phyloP scores from a whole-genome alignment of 2,113 vertebrate genomes.

The Oophaga pumilio region DNA sequence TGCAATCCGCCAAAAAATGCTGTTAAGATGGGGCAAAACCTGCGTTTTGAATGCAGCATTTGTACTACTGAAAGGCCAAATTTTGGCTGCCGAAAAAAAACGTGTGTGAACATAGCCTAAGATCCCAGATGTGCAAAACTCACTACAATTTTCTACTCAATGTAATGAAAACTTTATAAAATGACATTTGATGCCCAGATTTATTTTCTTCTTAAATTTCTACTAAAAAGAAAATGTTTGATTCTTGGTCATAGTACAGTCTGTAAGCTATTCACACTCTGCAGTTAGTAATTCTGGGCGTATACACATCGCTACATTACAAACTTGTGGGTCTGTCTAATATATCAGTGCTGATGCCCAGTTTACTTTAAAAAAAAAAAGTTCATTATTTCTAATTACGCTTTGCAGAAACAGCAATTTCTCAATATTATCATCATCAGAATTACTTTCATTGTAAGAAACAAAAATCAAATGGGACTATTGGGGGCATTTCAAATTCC shows the following conservation, averaged over 20 bases:
- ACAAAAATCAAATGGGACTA: neutral
- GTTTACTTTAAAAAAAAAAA: neutral
- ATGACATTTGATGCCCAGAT: no score
- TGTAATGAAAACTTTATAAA: no score
- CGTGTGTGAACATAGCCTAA: no score
- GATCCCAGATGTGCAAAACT: no score
- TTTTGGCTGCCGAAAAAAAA: no score
- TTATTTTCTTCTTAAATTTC: no score
- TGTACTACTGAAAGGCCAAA: no score
- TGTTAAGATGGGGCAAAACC: no score
- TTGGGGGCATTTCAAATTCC: neutral
- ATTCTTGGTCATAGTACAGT: neutral
- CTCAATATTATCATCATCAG: neutral
- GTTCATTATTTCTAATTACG: neutral
- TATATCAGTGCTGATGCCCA: neutral
- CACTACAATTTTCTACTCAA: no score
- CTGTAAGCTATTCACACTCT: neutral
- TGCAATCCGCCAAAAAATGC: no score
- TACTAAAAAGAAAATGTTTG: neutral
- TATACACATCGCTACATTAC: neutral
- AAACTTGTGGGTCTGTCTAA: neutral
- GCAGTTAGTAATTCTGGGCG: neutral
- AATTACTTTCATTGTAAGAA: neutral
- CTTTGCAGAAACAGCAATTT: neutral
- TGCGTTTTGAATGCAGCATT: no score